Percentiles rank a stretch among this genome's conserved stretches.
Evolutionary conservation across 2,888 invertebrate genomes (phyloP).

Genomic region (Tubulanus polymorphus): DNA sequence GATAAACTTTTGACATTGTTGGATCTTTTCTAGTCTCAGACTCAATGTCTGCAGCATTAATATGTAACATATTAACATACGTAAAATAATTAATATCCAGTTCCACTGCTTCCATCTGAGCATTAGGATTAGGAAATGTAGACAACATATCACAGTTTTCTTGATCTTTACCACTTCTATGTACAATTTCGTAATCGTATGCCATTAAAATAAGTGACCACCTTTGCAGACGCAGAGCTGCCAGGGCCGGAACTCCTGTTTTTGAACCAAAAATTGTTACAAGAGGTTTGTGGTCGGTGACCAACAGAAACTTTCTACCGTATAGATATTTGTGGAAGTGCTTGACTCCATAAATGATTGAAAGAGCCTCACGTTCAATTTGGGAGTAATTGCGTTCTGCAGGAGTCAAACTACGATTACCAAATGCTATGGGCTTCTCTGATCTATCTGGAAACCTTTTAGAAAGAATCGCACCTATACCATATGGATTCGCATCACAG

Average conservation of each 20-base stretch:
- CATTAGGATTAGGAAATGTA: neutral
- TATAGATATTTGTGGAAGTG: constrained; percentile 52
- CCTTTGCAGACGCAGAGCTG: constrained; percentile 33
- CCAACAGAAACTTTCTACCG: constrained; percentile 50
- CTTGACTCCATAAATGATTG: constrained; percentile 47
- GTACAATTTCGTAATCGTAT: constrained; percentile 43
- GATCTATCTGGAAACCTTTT: constrained; percentile 18
- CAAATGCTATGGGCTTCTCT: constrained; percentile 48
- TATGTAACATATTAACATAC: constrained; percentile 15
- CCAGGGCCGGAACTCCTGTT: constrained; percentile 28
- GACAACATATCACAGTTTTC: constrained; percentile 40
- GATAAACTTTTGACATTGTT: constrained; percentile 8
- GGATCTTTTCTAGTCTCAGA: constrained; percentile 15
- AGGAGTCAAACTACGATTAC: constrained; percentile 49
- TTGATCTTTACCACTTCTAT: constrained; percentile 29
- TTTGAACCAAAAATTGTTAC: constrained; percentile 43
- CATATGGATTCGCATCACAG: constrained; percentile 47
- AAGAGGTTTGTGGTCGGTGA: constrained; percentile 52
- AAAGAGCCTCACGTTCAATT: constrained; percentile 47
- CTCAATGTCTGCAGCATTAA: constrained; percentile 13
- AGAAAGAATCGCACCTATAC: constrained; percentile 40
- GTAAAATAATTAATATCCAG: neutral
- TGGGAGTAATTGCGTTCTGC: constrained; percentile 46
- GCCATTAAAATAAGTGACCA: constrained; percentile 37
- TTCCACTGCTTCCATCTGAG: neutral